phyloP scores from a whole-genome alignment of 1,140 invertebrate species.

The Brachionus calyciflorus region DNA sequence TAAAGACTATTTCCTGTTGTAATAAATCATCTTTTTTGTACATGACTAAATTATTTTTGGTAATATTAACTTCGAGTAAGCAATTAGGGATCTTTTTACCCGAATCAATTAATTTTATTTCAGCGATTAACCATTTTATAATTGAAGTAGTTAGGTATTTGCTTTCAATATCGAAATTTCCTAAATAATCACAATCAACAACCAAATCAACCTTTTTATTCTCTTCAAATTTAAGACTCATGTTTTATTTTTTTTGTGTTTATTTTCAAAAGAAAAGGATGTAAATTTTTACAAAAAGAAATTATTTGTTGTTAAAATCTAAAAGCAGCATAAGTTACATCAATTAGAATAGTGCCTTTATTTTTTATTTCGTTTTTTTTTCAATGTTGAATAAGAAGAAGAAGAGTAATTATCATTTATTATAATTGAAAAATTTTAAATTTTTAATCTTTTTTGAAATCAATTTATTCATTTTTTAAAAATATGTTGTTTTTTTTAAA shows the following conservation, averaged over 20 bases:
- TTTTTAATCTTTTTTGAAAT: not conserved
- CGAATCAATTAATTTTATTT: constrained; percentile 8
- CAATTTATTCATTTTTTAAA: too few species aligned
- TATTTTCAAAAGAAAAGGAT: too few species aligned
- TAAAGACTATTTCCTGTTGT: not conserved
- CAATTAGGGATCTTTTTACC: not conserved
- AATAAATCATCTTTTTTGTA: not conserved
- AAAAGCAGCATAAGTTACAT: constrained; percentile 15
- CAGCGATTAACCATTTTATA: constrained; percentile 34
- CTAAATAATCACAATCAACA: constrained; percentile 42
- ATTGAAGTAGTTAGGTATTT: not conserved
- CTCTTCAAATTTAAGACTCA: not conserved
- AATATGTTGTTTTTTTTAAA: not conserved
- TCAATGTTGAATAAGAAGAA: too few species aligned
- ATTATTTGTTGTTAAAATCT: not conserved
- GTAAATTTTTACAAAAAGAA: too few species aligned
- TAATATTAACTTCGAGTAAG: constrained; percentile 5
- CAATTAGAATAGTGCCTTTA: not conserved
- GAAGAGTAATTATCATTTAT: not conserved
- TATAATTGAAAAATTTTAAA: not conserved
- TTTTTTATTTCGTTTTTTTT: not conserved
- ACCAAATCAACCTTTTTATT: not conserved
- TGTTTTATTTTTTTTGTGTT: not conserved
- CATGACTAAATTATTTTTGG: not conserved
- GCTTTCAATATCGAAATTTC: constrained; percentile 6